These are phyloP conservation scores for Amblyornis subalaris DNA, from an alignment of 2,113 vertebrate genomes.

Conservation along the genomic window DNA sequence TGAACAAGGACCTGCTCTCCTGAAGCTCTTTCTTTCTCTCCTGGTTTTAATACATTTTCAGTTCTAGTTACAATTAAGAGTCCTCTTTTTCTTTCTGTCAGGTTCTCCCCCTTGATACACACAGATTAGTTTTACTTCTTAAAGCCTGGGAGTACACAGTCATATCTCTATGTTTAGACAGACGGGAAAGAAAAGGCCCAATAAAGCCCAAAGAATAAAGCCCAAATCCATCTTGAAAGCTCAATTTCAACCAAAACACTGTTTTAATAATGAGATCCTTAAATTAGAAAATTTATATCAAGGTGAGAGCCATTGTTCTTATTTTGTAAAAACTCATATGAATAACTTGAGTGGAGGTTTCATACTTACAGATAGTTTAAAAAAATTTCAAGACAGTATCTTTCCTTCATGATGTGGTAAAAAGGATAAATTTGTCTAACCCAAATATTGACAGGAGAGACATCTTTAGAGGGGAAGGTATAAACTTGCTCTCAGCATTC, in stretches of 20 bases:
- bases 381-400: not conserved
- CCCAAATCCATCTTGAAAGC: not conserved
- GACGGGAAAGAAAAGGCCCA: not conserved
- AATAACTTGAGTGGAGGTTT: not conserved
- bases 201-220: not conserved
- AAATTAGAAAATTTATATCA: not conserved
- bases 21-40: not conserved
- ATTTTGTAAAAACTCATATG: not conserved
- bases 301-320: not conserved
- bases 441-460: not conserved
- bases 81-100: not conserved
- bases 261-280: not conserved
- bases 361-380: not conserved
- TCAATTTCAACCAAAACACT: not conserved
- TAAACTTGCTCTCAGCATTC: not conserved
- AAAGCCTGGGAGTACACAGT: not conserved
- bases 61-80: not conserved
- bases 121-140: not conserved
- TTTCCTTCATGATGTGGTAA: not conserved
- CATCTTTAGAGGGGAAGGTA: not conserved
- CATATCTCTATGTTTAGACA: not conserved
- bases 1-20: not conserved
- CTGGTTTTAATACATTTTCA: not conserved
- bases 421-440: not conserved
- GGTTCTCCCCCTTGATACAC: not conserved